Evolutionary conservation across 1,140 invertebrate genomes (phyloP), one percentile per base, ranked within the genome.

Genomic region (Pantala flavescens): DNA sequence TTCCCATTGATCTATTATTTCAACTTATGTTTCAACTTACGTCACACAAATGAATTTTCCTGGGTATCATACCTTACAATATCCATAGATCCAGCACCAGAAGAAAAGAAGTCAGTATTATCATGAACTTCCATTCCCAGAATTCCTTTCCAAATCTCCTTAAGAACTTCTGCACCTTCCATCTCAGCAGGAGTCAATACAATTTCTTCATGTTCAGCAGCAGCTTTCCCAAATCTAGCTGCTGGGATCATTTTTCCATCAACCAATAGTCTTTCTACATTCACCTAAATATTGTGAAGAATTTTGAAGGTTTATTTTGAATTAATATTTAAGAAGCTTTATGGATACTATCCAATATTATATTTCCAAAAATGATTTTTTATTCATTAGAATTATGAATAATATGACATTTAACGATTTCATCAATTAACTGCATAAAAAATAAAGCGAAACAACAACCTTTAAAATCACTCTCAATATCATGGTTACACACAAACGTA

Each of bases 61-160:
- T n/a, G n/a, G n/a, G n/a, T n/a, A n/a, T n/a, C n/a, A n/a, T 82
- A 88, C 86, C 89, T 88, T 0, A 97, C 94, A 11, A 98, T 95
- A 82, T 98, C 96, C 95, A 98, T 98, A 12, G 95, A 97, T 0
- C 94, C 93, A 23, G 93, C 97, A 24, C 97, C 97, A 55, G 87
- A 89, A 14, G 89, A 89, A 82, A 99, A 98, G 82, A 98, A 98
- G 81, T 98, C 95, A 0, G 94, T 95, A 0, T 89, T 86, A 1
- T 91, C 85, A 1, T 90, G 88, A 5, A 98, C 86, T 0, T 91
- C 88, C 0, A 88, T 84, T 77, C 90, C 91, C 0, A 98, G 83
- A 78, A 98, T 98, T 9, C 88, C 87, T 75, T 88, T 86, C 97
- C 97, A 98, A 24, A 97, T 89, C 12, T 83, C 81, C 78, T 88